These are phyloP conservation scores for Crax fasciolata DNA, from an alignment of 2,797 vertebrate species.

Conservation along the genomic window DNA sequence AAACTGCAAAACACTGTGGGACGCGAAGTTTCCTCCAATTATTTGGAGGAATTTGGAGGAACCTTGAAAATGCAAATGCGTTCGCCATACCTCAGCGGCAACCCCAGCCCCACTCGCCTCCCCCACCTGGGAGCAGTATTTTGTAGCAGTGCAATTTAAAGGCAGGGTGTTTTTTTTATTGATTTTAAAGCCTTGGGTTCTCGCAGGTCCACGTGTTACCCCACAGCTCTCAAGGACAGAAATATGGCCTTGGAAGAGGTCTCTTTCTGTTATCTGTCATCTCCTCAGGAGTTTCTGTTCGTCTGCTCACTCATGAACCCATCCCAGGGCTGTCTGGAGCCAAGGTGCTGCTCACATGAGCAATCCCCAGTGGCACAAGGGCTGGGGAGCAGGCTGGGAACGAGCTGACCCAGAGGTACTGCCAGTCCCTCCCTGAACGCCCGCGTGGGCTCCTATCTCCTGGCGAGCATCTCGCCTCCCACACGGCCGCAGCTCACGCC, in stretches of 20 bases:
- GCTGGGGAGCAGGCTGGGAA: not conserved
- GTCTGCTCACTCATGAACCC: not conserved
- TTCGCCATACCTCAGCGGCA: not conserved
- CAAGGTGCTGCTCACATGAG: not conserved
- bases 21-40: slow-evolving; percentile 43
- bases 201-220: not conserved
- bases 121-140: slow-evolving; percentile 49
- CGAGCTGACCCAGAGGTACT: slow-evolving; percentile 48
- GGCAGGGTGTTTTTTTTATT: slow-evolving; percentile 40
- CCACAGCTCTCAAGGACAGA: not conserved
- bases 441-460: not conserved
- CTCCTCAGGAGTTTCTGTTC: not conserved
- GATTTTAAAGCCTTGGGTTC: slow-evolving; percentile 51
- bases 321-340: fast-evolving
- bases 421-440: not conserved
- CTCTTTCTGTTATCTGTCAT: slow-evolving; percentile 6
- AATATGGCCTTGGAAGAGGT: not conserved
- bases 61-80: slow-evolving; percentile 22
- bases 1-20: slow-evolving; percentile 10
- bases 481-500: not conserved
- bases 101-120: not conserved
- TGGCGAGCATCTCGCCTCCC: not conserved
- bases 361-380: not conserved
- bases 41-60: not conserved
- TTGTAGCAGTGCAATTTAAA: slow-evolving; percentile 26